These are phyloP conservation scores for Tylochromis polylepis DNA, from an alignment of 2,113 vertebrate species.

Conservation along the genomic window DNA sequence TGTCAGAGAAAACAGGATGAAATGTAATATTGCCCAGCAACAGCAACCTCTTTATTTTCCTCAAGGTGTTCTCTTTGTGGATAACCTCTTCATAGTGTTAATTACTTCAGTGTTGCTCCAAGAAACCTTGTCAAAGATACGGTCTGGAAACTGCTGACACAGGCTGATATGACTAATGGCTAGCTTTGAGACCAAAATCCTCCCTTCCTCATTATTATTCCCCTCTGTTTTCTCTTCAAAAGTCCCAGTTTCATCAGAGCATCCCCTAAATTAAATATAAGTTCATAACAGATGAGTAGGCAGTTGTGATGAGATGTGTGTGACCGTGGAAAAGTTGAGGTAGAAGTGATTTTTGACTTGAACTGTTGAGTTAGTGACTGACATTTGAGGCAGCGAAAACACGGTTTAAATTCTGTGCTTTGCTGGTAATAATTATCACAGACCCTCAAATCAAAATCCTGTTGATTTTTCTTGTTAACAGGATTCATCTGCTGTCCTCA, in stretches of 20 bases:
- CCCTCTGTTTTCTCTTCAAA: slow-evolving; percentile 20
- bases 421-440: not conserved
- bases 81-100: slow-evolving; percentile 10
- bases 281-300: slow-evolving; percentile 11
- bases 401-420: not conserved
- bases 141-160: slow-evolving; percentile 49
- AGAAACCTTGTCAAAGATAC: slow-evolving; percentile 32
- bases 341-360: not conserved
- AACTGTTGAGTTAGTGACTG: not conserved
- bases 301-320: not conserved
- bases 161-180: slow-evolving; percentile 32
- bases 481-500: not conserved
- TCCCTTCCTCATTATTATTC: slow-evolving; percentile 49
- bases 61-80: not conserved
- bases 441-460: not conserved
- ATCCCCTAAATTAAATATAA: slow-evolving; percentile 41
- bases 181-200: slow-evolving; percentile 35
- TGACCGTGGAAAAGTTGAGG: not conserved
- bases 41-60: not conserved
- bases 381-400: not conserved
- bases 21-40: not conserved
- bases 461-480: not conserved
- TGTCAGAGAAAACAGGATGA: not conserved
- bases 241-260: slow-evolving; percentile 1
- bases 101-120: slow-evolving; percentile 34